These are phyloP conservation scores for Brachionus rotundiformis DNA, from an alignment of 1,140 invertebrate species.

Conservation along the genomic window DNA sequence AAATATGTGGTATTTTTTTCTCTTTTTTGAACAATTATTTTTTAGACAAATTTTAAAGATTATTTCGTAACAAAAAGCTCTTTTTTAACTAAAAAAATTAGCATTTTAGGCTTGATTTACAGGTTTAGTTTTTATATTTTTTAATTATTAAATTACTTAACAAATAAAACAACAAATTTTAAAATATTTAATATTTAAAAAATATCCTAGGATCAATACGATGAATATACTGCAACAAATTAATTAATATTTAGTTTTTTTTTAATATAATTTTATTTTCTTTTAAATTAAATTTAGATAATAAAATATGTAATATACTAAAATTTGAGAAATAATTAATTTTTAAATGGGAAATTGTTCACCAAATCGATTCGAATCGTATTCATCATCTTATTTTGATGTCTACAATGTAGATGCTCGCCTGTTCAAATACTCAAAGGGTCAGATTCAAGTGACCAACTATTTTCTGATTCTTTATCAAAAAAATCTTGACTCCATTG, in stretches of 20 bases:
- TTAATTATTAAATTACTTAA: no score
- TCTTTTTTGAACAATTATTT: neutral
- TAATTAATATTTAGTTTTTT: no score
- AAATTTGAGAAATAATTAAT: constrained; percentile 1
- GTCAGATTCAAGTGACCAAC: constrained; percentile 32
- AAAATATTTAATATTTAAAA: no score
- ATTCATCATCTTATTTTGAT: constrained; percentile 36
- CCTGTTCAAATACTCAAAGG: constrained; percentile 50
- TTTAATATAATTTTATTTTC: neutral
- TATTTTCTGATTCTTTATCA: constrained; percentile 24
- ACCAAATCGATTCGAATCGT: constrained; percentile 38
- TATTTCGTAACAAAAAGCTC: neutral
- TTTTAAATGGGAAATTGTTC: constrained; percentile 51
- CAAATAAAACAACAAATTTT: no score
- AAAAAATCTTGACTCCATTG: neutral
- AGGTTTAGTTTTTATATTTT: no score
- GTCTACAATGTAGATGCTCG: constrained; percentile 47
- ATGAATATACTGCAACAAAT: no score
- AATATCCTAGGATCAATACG: no score
- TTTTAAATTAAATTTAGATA: neutral
- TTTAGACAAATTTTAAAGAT: neutral
- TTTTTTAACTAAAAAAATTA: neutral
- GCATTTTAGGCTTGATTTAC: neutral
- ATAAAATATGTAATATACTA: constrained; percentile 34
- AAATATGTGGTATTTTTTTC: constrained; percentile 6